These are phyloP conservation scores for Peucedramus taeniatus DNA, from an alignment of 2,113 vertebrate genomes.

Conservation along the genomic window DNA sequence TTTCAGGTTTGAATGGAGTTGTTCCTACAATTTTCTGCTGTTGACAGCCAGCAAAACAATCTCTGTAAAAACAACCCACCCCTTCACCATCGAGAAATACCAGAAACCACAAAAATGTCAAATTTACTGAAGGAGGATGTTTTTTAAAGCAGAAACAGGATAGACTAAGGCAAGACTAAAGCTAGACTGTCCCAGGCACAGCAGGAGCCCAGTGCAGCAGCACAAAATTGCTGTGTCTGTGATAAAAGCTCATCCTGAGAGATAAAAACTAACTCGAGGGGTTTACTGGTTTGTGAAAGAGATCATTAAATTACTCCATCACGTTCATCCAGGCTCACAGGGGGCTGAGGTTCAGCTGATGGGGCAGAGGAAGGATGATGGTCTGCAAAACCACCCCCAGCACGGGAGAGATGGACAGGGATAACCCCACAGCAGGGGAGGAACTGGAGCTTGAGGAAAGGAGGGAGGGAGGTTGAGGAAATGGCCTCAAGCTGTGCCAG, in stretches of 20 bases:
- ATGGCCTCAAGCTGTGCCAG: not conserved
- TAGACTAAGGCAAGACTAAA: not conserved
- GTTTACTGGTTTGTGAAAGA: not conserved
- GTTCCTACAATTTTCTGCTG: not conserved
- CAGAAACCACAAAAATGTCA: not conserved
- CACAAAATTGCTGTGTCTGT: not conserved
- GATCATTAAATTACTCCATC: not conserved
- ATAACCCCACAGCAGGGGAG: not conserved
- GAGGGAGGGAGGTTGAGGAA: not conserved
- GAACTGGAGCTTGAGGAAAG: too few species aligned
- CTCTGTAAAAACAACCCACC: not conserved
- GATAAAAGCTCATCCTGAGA: not conserved
- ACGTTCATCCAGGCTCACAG: not conserved
- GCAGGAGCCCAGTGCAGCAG: not conserved
- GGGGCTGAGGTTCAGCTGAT: not conserved
- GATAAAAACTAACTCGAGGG: not conserved
- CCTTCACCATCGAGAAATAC: not conserved
- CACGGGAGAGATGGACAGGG: not conserved
- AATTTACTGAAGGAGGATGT: not conserved
- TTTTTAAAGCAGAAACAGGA: not conserved
- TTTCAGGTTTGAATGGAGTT: not conserved
- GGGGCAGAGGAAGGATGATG: not conserved
- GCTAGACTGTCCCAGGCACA: rapidly evolving
- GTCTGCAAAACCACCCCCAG: not conserved
- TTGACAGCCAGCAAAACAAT: not conserved